phyloP scores from a whole-genome alignment of 2,888 invertebrate species.

The Hymenopus coronatus region DNA sequence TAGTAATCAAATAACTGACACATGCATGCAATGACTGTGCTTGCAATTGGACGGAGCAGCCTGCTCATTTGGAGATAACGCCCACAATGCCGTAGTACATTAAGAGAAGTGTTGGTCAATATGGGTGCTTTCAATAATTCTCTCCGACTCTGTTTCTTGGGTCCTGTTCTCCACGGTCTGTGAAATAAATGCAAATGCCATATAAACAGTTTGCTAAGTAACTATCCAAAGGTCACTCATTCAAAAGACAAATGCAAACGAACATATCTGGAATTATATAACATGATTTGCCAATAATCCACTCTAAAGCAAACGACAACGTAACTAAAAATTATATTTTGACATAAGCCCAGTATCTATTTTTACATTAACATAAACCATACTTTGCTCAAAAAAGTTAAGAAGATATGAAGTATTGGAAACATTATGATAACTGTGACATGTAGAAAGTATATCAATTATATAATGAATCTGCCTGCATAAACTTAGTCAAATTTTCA shows the following conservation, averaged over 20 bases:
- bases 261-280: too few species aligned
- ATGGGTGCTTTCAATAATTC: conserved; percentile 52
- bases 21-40: conserved; percentile 87
- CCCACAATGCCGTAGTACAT: conserved; percentile 83
- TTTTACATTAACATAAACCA: too few species aligned
- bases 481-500: too few species aligned
- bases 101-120: conserved; percentile 88
- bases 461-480: too few species aligned
- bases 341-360: too few species aligned
- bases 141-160: conserved; percentile 5
- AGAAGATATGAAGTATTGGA: too few species aligned
- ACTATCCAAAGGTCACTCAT: neutral
- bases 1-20: conserved; percentile 93
- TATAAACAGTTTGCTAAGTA: neutral
- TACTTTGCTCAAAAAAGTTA: too few species aligned
- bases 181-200: neutral
- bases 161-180: neutral
- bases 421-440: too few species aligned
- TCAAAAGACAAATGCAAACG: neutral
- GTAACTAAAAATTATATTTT: too few species aligned
- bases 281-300: too few species aligned
- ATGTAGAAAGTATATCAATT: too few species aligned
- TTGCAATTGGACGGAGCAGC: conserved; percentile 82
- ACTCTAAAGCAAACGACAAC: too few species aligned
- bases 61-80: conserved; percentile 92